Evolutionary conservation across 2,113 vertebrate genomes (phyloP), one percentile per base, ranked within the genome.

Genomic region (Geococcyx californianus): DNA sequence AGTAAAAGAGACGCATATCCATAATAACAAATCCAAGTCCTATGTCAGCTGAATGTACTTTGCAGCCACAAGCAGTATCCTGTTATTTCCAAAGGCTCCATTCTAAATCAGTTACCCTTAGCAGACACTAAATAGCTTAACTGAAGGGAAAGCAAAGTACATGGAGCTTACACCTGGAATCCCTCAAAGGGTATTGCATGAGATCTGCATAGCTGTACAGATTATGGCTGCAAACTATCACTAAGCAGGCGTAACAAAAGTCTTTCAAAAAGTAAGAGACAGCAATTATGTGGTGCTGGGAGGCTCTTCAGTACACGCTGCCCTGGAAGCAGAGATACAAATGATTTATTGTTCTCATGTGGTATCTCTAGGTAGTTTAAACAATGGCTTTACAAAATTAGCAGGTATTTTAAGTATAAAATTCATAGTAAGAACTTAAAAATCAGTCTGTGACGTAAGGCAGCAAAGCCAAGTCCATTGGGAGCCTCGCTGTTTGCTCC

Each of bases 321-420:
- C 63, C 25, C 26, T 18, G 33, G 52, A 23, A 70, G 31, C 33
- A 47, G 59, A 52, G 23, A 47, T 9, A 26, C 49, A 10, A 3
- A 4, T 0, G 3, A 25, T 26, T 59, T 26, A 11, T 3, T 11
- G 33, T 13, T 51, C 55, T 73, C 26, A 10, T 1, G 25, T 28
- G 11, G 56, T 3, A 52, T 24, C 68, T 76, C 63, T 6, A 42
- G 23, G 42, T 14, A 16, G 24, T 23, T 4, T 25, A 24, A 67
- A 16, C 56, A 44, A n/a, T 0, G 38, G 60, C 38, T 74, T 12
- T 23, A 54, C 44, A 44, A 55, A 14, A 28, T n/a, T 10, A 16
- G 24, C 1, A n/a, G 28, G 9, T 10, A 15, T 42, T 66, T 58
- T 31, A 72, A 74, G 9, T 17, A 21, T 24, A 45, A 82, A 72